A percentile compares a stretch with the other conserved stretches of the same genome.
Conservation (phyloP, 2,888 invertebrate genomes). For the Crioceris asparagi region DNA sequence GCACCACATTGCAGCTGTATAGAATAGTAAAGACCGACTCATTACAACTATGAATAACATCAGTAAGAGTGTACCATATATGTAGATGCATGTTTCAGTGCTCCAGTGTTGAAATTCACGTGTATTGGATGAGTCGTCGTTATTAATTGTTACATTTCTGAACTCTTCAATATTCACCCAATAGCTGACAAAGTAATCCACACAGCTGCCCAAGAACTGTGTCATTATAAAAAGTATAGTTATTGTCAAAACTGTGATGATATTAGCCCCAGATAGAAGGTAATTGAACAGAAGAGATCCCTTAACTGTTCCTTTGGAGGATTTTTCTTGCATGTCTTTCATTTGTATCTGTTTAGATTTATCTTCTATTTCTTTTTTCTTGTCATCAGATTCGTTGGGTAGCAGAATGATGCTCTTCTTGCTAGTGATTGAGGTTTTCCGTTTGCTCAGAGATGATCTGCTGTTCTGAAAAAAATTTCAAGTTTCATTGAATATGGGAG, state of each 20-base stretch:
- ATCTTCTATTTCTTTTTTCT: constrained; percentile 29
- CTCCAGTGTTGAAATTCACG: constrained; percentile 16
- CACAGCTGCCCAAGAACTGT: constrained; percentile 52
- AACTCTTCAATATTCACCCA: constrained; percentile 28
- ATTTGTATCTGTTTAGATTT: too few species aligned
- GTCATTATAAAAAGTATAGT: constrained; percentile 43
- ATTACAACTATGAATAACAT: background rate
- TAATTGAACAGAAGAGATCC: constrained; percentile 47
- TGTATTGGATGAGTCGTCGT: background rate
- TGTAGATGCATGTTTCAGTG: constrained; percentile 45
- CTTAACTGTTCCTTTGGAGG: constrained; percentile 47
- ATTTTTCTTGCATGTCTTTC: constrained; percentile 43
- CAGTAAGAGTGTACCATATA: constrained; percentile 40
- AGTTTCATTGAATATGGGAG: too few species aligned
- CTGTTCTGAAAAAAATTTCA: too few species aligned
- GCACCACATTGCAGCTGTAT: constrained; percentile 9
- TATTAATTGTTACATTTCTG: background rate
- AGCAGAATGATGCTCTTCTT: constrained; percentile 33
- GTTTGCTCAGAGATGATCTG: constrained; percentile 26
- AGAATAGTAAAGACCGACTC: constrained; percentile 9
- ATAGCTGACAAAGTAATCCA: constrained; percentile 65
- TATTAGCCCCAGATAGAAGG: constrained; percentile 43
- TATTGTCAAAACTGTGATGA: constrained; percentile 23
- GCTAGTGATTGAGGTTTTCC: constrained; percentile 27
- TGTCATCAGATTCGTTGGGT: constrained; percentile 33